Base-by-base conservation (phyloP, 2,113 vertebrate genomes). In the Pterocles gutturalis region DNA sequence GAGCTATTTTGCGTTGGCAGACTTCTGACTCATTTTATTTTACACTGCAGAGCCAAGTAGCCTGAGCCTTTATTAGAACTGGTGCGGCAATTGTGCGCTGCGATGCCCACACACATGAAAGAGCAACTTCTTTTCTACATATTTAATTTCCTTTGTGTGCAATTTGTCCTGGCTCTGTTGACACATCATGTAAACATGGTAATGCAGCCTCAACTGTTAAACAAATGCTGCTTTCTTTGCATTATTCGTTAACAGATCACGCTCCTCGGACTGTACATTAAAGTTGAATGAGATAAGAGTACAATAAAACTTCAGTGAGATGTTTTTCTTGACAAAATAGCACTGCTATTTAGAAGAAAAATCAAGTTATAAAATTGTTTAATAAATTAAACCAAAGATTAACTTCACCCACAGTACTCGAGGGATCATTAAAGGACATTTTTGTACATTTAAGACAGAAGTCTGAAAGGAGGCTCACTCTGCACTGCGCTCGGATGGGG, bases 291-390 rank as follows among this genome's bases (percentile, higher is more conserved):
- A 17, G 5, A 41, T 33, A 67, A 76, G 36, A 87, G 38, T 43
- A 19, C 36, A 84, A 22, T 12, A 61, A 7, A 53, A 34, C 49
- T 18, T 29, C 51, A 86, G 33, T 58, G 83, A 90, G 83, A 73
- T 78, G 69, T 5, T 72, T 95, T 95, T 49, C 57, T 65, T 93
- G 76, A 72, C 34, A 70, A 93, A 97, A 86, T 48, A 72, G 81
- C 71, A 11, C 48, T 83, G 53, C 9, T 90, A 2, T 45, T 43
- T 17, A 45, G 51, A 34, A 84, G 55, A 70, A 89, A 78, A 78
- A 55, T 25, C 38, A 53, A 77, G 49, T 28, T 18, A 18, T 3
- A 26, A 46, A 62, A 13, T 22, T 11, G 7, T 49, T 62, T 48
- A 29, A 26, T 71, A 31, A 34, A 82, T 36, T 18, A 26, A 78